Evolutionary conservation across 1,140 invertebrate genomes (phyloP).

Genomic region (Drosophila takahashii): DNA sequence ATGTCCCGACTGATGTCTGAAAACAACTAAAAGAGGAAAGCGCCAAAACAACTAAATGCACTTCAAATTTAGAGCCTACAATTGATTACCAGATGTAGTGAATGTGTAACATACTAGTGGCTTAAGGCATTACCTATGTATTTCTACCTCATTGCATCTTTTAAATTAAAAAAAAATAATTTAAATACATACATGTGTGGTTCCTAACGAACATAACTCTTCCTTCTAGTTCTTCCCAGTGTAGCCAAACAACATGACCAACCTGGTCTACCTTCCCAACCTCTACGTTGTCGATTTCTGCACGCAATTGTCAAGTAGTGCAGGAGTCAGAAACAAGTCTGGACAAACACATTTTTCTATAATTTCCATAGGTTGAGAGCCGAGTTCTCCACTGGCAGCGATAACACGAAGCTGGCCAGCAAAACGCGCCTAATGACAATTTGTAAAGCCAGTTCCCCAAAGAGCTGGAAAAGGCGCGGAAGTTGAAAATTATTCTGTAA

Average conservation of each 20-base stretch:
- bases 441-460: constrained; percentile 49
- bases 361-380: constrained; percentile 53
- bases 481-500: constrained; percentile 76
- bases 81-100: no score
- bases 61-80: no score
- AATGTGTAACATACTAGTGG: no score
- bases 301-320: constrained; percentile 79
- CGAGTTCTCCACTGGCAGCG: constrained; percentile 32
- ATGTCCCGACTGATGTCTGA: constrained; percentile 13
- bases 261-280: constrained; percentile 18
- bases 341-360: constrained; percentile 81
- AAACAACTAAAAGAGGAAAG: constrained; percentile 20
- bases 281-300: constrained; percentile 50
- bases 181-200: no score
- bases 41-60: constrained; percentile 44
- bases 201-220: no score
- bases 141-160: constrained; percentile 11
- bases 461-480: constrained; percentile 43
- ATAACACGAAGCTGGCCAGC: constrained; percentile 43
- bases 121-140: no score
- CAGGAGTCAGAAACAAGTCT: constrained; percentile 64
- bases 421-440: constrained; percentile 73
- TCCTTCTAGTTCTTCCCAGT: neutral
- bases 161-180: no score
- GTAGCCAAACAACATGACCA: constrained; percentile 28